These are phyloP conservation scores for Heterodera filipjevi DNA, from an alignment of 2,888 invertebrate species.

Conservation along the genomic window DNA sequence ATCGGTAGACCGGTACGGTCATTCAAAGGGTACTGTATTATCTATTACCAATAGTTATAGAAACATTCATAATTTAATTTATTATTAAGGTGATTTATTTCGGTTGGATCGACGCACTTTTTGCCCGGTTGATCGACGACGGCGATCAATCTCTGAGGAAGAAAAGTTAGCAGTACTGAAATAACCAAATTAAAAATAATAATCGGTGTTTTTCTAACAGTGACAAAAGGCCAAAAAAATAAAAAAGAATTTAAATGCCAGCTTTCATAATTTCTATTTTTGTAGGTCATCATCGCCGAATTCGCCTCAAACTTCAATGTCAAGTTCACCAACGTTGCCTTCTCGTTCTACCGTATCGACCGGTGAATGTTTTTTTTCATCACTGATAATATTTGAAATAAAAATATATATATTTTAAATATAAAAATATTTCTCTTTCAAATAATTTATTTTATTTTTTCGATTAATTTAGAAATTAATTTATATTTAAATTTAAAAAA, in stretches of 20 bases:
- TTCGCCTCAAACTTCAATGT: not conserved
- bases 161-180: conserved; percentile 18
- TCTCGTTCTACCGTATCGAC: not conserved
- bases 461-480: no score
- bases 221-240: not conserved
- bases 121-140: conserved; percentile 71
- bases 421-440: no score
- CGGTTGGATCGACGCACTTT: conserved; percentile 82
- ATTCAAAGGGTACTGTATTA: conserved; percentile 29
- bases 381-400: no score
- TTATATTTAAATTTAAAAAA: not conserved
- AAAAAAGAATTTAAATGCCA: not conserved
- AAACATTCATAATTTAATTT: not conserved
- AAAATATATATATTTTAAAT: no score
- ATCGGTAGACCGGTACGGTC: conserved; percentile 29
- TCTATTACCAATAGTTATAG: not conserved
- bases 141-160: conserved; percentile 13
- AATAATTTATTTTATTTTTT: no score
- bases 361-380: not conserved
- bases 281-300: not conserved
- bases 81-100: conserved; percentile 75
- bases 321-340: not conserved
- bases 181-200: no score
- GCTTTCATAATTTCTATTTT: not conserved
- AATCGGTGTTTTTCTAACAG: no score